phyloP scores from a whole-genome alignment of 23 tunicate genomes.

The Diplosoma virens region DNA sequence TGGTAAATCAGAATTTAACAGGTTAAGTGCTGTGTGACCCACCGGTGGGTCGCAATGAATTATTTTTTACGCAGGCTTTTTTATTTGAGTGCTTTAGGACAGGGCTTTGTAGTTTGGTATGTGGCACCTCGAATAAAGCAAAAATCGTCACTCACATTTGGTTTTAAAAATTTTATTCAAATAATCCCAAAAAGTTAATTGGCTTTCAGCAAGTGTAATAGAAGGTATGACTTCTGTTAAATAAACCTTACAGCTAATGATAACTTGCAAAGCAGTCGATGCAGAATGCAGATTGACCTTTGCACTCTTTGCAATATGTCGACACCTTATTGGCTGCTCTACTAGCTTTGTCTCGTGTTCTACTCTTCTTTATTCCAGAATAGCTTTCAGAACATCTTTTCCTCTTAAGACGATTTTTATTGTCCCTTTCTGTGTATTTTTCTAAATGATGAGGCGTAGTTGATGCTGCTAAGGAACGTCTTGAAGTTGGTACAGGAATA shows the following conservation, averaged over 20 bases:
- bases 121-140: neutral
- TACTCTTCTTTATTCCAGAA: constrained; percentile 1
- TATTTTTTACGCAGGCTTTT: neutral
- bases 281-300: constrained; percentile 4
- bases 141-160: neutral
- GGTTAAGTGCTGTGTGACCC: no score
- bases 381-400: neutral
- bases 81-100: neutral
- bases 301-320: neutral
- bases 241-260: no score
- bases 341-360: neutral
- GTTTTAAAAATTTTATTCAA: neutral
- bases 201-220: no score
- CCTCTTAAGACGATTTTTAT: neutral
- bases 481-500: neutral
- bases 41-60: neutral
- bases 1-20: no score
- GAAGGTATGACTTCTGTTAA: no score
- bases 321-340: neutral
- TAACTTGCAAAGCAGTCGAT: neutral
- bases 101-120: neutral
- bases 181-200: neutral
- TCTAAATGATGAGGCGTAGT: neutral
- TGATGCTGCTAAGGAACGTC: neutral
- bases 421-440: neutral